A percentile compares a stretch with the other conserved stretches of the same genome.
Evolutionary conservation across 35 echinoderm and acorn worm species (phyloP).

Genomic region (Apostichopus japonicus): DNA sequence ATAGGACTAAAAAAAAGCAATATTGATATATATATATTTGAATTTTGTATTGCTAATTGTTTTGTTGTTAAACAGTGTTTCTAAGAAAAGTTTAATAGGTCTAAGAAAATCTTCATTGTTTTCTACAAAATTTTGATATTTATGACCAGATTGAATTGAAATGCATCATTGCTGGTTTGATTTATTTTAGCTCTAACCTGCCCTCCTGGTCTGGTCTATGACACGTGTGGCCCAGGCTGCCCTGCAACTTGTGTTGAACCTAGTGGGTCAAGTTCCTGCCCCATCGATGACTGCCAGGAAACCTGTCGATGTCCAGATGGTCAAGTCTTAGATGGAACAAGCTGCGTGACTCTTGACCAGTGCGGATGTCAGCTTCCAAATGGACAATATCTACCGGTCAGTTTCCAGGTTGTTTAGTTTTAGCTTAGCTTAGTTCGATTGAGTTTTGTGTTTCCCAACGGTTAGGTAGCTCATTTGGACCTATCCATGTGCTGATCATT

Average conservation of each 20-base stretch:
- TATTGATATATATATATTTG: too few relatives aligned
- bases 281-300: slow-evolving; percentile 42
- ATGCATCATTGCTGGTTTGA: too few relatives aligned
- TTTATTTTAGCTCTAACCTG: slow-evolving; percentile 57
- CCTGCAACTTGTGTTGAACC: slow-evolving; percentile 58
- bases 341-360: slow-evolving; percentile 30
- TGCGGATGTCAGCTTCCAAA: slow-evolving; percentile 53
- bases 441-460: too few relatives aligned
- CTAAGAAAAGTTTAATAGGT: too few relatives aligned
- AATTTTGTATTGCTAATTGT: neutral
- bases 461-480: too few relatives aligned
- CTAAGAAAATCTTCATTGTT: too few relatives aligned
- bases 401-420: neutral
- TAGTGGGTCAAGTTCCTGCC: slow-evolving; percentile 9
- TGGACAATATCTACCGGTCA: slow-evolving; percentile 49
- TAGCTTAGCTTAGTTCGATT: too few relatives aligned
- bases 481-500: too few relatives aligned
- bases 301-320: slow-evolving; percentile 55
- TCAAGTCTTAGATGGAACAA: slow-evolving; percentile 46
- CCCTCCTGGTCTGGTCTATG: slow-evolving; percentile 58
- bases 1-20: neutral
- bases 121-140: too few relatives aligned
- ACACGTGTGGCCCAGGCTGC: slow-evolving; percentile 47
- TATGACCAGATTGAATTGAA: too few relatives aligned
- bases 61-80: neutral